Evolutionary conservation across 2,797 vertebrate species (phyloP), one percentile per base, ranked within the genome.

Genomic region (Aldrovandia affinis): DNA sequence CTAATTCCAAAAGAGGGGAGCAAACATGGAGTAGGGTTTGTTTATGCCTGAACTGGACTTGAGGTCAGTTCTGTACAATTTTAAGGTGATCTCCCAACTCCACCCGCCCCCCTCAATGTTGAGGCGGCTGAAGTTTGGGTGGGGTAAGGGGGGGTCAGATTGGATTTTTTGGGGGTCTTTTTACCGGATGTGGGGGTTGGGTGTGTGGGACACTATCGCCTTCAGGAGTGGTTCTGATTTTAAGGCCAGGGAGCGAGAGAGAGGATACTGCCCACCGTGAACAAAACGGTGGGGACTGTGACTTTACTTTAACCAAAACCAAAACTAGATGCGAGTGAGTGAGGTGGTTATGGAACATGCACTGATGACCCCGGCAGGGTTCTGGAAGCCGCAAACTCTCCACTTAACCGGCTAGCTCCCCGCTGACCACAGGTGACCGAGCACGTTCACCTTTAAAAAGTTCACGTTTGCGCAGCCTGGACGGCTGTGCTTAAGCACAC

Each of bases 151-250:
- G 22, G 42, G 73, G 42, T n/a, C 73, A 44, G 25, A 77, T 44
- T 44, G 22, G 9, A 77, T 10, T 20, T n/a, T 77, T 77, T 7
- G 33, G 36, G 36, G 0, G 2, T 14, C 25, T 77, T 77, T 47
- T n/a, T 44, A n/a, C 18, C 93, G 91, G 91, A 90, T 90, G 93
- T 93, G 93, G 90, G 91, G 91, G 90, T 90, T 89, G 89, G 92
- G 92, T 92, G 93, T 89, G 89, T 93, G 92, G 90, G 91, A 91
- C 91, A 92, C 91, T 81, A 84, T 84, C 93, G 93, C 94, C 95
- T 95, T 95, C 94, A 93, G 94, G 93, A 94, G 68, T 90, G 89
- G 89, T 85, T 87, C 86, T 87, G 83, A 85, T 86, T 80, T 59
- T 6, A 81, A 85, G 20, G 73, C 59, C 78, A 68, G 77, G 61